These are phyloP conservation scores for Loxodonta africana DNA, from an alignment of 2,113 vertebrate species.

Conservation along the genomic window DNA sequence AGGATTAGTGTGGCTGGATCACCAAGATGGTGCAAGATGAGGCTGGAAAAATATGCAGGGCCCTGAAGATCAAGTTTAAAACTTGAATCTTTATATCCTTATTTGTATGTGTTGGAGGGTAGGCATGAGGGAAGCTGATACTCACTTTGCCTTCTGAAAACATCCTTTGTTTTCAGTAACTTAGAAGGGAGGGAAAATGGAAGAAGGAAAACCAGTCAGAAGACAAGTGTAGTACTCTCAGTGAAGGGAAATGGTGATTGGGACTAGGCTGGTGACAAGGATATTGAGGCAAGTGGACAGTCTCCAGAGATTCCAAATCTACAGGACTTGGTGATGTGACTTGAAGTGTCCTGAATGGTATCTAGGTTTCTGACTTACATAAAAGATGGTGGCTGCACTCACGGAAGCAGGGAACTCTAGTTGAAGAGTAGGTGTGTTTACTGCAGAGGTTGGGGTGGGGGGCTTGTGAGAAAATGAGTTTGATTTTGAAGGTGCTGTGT, in stretches of 20 bases:
- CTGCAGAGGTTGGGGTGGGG: neutral
- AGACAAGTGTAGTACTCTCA: neutral
- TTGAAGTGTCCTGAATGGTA: neutral
- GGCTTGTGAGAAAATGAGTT: neutral
- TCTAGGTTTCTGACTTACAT: neutral
- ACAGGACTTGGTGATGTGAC: neutral
- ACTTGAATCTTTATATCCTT: neutral
- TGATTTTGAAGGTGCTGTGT: neutral
- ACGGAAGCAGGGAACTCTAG: neutral
- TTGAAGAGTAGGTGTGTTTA: neutral
- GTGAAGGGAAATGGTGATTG: neutral
- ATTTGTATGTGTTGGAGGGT: neutral
- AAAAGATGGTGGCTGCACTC: neutral
- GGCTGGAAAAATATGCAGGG: neutral
- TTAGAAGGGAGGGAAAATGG: neutral
- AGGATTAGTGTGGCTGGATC: neutral
- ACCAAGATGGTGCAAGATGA: neutral
- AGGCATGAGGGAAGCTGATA: neutral
- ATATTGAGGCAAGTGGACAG: neutral
- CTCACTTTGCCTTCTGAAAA: constrained; percentile 7
- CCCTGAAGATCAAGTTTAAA: neutral
- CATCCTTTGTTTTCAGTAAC: neutral
- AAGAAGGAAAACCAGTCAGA: neutral
- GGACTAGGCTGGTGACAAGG: neutral
- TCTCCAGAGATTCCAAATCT: neutral